A percentile compares a stretch with the other conserved stretches of the same genome.
These are phyloP conservation scores for Heteractis magnifica DNA, from an alignment of 92 coral and sea anemone genomes.

Conservation along the genomic window DNA sequence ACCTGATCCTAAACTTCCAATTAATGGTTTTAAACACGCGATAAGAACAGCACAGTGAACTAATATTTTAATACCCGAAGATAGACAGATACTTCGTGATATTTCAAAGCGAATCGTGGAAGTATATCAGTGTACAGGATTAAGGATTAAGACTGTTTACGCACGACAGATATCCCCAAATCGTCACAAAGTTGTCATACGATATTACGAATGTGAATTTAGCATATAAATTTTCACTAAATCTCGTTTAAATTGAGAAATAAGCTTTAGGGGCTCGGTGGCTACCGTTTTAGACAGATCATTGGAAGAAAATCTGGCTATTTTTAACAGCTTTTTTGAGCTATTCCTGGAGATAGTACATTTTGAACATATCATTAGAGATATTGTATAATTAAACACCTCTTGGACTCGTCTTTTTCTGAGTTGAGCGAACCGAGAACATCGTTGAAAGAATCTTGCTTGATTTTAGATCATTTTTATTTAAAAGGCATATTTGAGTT, in stretches of 20 bases:
- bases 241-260: conserved; percentile 6
- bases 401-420: no score
- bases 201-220: neutral
- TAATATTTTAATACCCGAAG: neutral
- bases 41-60: neutral
- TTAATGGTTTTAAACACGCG: conserved; percentile 1
- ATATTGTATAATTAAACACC: no score
- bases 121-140: neutral
- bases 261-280: neutral
- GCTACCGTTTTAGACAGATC: neutral
- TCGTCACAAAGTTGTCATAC: conserved; percentile 2
- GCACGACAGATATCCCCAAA: conserved; percentile 1
- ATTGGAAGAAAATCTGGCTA: neutral
- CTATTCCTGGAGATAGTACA: neutral
- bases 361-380: neutral
- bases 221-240: neutral
- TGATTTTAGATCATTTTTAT: no score
- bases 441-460: no score
- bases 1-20: neutral
- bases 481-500: no score
- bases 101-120: neutral
- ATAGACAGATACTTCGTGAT: neutral
- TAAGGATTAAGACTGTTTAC: conserved; percentile 3
- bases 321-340: neutral
- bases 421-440: no score